Base-by-base conservation (phyloP, 2,113 vertebrate genomes). In the Ameiurus melas region DNA sequence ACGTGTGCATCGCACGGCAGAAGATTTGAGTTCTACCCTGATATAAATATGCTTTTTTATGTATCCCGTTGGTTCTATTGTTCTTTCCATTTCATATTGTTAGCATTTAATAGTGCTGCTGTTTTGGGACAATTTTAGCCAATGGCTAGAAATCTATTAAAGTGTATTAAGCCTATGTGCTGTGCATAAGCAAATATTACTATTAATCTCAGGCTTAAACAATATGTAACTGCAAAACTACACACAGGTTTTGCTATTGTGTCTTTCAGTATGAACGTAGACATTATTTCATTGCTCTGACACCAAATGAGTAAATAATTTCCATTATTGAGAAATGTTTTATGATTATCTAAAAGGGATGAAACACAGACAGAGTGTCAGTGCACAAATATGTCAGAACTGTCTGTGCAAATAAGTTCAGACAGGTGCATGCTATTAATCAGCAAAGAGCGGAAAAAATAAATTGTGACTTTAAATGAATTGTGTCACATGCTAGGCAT, bases 341-440 rank as follows among this genome's bases (percentile, higher is more conserved):
- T 16, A 14, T 36, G 7, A 51, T 83, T 64, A 53, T 82, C 62
- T 62, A 86, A 82, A 30, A 36, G n/a, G 62, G 60, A 33, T 51
- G 55, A 47, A 66, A 33, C n/a, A 62, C 58, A 39, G 60, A 80
- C 51, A 14, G 80, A 75, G 27, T 57, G 4, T 75, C 85, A 82
- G n/a, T 36, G 25, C 82, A 82, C 55, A 85, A 87, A 82, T 71
- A 58, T 58, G 51, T 27, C 79, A 43, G 86, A 70, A 66, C 55
- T 85, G 30, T 80, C 71, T 57, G 64, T 47, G 66, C 16, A 16
- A 85, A 75, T 84, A 84, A 51, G 79, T 73, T 83, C 53, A 47
- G 53, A 60, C 79, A 87, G 80, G 86, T 87, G 86, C 51, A 60
- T 36, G 7, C 27, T 36, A 83, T 87, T 87, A 83, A 87, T 87